These are phyloP conservation scores for Pseudomyrmex cubaensis DNA, from an alignment of 1,140 invertebrate species.

Conservation along the genomic window DNA sequence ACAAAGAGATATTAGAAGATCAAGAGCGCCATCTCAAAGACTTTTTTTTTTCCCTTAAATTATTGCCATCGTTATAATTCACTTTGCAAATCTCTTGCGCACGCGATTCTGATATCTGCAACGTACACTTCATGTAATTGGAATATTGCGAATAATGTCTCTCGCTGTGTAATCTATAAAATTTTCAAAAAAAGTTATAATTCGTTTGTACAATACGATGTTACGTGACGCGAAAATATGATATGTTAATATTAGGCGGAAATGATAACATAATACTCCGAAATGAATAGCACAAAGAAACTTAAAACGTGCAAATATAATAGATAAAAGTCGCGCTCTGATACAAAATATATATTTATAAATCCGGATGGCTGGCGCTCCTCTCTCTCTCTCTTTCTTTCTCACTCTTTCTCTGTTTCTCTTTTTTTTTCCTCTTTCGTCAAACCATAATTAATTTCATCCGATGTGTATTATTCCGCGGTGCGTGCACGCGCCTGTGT, in stretches of 20 bases:
- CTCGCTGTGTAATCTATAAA: no score
- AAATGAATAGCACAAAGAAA: constrained; percentile 40
- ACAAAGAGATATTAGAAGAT: constrained; percentile 9
- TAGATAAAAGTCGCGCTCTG: constrained; percentile 50
- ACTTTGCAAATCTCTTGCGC: background rate
- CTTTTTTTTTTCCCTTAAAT: background rate
- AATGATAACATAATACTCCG: constrained; percentile 32
- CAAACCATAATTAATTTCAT: constrained; percentile 59
- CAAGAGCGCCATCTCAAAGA: background rate
- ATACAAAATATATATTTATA: background rate
- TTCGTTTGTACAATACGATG: background rate
- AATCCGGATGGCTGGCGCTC: constrained; percentile 5
- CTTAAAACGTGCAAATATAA: constrained; percentile 34
- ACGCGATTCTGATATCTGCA: no score
- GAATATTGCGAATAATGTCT: no score
- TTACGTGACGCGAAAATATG: background rate
- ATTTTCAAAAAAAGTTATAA: no score
- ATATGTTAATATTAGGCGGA: constrained; percentile 24
- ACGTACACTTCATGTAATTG: no score
- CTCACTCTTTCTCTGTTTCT: no score
- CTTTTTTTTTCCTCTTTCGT: constrained; percentile 20
- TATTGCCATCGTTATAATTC: background rate
- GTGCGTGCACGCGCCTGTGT: constrained; percentile 58
- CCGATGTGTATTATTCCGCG: constrained; percentile 54
- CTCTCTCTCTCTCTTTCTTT: background rate